phyloP scores from a whole-genome alignment of 2,113 vertebrate genomes.

The Mormyrus iriodes region DNA sequence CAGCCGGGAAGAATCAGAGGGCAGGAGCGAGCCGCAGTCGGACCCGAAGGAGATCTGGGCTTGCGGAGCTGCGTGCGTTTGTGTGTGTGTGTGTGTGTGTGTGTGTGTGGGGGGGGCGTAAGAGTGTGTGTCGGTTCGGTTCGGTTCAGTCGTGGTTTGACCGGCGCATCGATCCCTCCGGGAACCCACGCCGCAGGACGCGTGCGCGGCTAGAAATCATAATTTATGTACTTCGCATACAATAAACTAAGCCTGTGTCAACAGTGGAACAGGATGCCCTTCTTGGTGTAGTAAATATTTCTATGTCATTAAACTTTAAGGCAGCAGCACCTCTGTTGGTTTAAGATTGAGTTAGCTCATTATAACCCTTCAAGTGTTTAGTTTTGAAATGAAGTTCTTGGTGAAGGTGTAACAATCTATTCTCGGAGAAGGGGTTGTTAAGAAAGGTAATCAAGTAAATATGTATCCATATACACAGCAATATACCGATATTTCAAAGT shows the following conservation, averaged over 20 bases:
- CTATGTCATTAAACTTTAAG: not conserved
- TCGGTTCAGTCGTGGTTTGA: not conserved
- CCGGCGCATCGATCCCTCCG: not conserved
- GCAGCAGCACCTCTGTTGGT: not conserved
- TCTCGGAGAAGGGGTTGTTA: not conserved
- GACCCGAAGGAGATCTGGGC: conserved; percentile 31
- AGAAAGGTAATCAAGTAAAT: not conserved
- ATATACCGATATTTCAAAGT: not conserved
- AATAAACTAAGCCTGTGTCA: not conserved
- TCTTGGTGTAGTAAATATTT: not conserved
- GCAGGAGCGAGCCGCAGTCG: conserved; percentile 37
- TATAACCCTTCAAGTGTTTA: not conserved
- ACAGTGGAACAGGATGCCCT: not conserved
- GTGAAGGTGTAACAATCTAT: not conserved
- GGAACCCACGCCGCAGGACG: not conserved
- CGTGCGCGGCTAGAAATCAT: not conserved
- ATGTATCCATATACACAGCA: not conserved
- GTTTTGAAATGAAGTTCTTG: not conserved
- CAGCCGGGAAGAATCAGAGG: conserved; percentile 44
- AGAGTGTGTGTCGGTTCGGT: not conserved
- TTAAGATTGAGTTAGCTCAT: not conserved
- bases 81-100: conserved; percentile 13
- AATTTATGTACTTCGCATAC: not conserved
- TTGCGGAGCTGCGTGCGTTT: conserved; percentile 36
- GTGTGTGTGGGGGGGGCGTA: not conserved